phyloP scores from a whole-genome alignment of 2,797 vertebrate species.

The Dromococcyx pavoninus region DNA sequence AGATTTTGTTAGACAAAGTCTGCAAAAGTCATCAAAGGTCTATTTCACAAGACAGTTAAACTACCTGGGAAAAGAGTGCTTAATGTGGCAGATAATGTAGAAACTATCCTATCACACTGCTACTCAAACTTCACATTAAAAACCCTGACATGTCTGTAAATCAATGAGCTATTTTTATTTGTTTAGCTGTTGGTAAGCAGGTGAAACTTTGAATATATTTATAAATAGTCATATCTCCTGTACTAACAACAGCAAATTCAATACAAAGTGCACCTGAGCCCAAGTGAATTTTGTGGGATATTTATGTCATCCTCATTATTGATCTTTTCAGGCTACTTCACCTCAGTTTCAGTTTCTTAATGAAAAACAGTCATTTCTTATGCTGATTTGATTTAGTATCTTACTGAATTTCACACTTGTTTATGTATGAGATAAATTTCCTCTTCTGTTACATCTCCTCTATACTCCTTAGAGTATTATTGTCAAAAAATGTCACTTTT shows the following conservation, averaged over 20 bases:
- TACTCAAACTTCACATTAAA: not conserved
- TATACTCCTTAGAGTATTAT: not conserved
- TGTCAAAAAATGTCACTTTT: not conserved
- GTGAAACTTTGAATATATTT: slow-evolving; percentile 9
- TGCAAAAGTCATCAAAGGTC: not conserved
- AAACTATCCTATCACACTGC: not conserved
- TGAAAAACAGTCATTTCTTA: not conserved
- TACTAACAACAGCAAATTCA: not conserved
- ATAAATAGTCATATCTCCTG: slow-evolving; percentile 16
- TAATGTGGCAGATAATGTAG: not conserved
- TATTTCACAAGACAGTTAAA: slow-evolving; percentile 14
- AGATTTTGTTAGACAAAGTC: not conserved
- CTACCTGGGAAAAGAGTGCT: not conserved
- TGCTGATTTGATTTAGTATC: slow-evolving; percentile 22
- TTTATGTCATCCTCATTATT: slow-evolving; percentile 42
- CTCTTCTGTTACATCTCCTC: not conserved
- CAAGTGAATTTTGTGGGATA: slow-evolving; percentile 25
- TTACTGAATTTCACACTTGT: slow-evolving; percentile 18
- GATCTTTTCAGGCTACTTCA: slow-evolving; percentile 37
- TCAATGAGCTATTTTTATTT: slow-evolving; percentile 59
- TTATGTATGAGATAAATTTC: not conserved
- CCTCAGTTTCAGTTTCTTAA: slow-evolving; percentile 38
- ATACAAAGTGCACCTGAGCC: slow-evolving; percentile 59
- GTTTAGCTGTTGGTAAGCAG: not conserved
- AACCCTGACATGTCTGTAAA: not conserved